Base-by-base conservation (phyloP, 1,140 invertebrate species). In the Drosophila tsacasi region DNA sequence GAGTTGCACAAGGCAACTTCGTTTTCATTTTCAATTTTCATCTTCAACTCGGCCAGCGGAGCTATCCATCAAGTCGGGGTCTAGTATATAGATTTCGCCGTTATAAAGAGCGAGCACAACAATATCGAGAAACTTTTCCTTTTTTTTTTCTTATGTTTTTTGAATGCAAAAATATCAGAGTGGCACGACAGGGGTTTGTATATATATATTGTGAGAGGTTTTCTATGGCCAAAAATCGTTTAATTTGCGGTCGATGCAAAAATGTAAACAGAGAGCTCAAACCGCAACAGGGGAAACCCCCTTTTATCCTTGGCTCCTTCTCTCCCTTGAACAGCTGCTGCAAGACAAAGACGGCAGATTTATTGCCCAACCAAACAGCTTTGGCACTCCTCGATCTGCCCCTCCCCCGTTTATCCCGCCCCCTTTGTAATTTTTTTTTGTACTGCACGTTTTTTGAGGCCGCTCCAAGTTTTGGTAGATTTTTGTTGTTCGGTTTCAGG, bases 111-210 rank as follows among this genome's bases (percentile, higher is more conserved):
- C 52, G 25, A 47, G 50, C 50, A 39, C 42, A 25, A 49, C 46
- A 58, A 57, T 59, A 35, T 71, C 46, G 68, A 23, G 23, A 74
- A 73, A 74, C 68, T 73, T 74, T 74, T 74, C 61, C 68, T 73
- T 74, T 73, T 73, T 7, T 47, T 47, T 17, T 25, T 21, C 19
- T 32, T 12, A 12, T 32, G 3, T 1, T 35, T 37, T 13, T 13
- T 42, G 5, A 60, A 71, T 72, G 69, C 68, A 67, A 65, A 46
- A 58, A 58, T 39, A 27, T 30, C 44, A 47, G 40, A 23, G 40
- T 25, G 39, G 65, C 27, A 21, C 52, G 19, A 39, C 32, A 40
- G 37, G 46, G 13, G 12, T 23, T 19, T 52, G 3, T 55, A 37
- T 17, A 17, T 55, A 13, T 23, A 13, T 21, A 46, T 39, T n/a